A percentile compares a stretch with the other conserved stretches of the same genome.
Conservation (phyloP, 2,888 invertebrate species). For the Macrosoma leucophasiata region DNA sequence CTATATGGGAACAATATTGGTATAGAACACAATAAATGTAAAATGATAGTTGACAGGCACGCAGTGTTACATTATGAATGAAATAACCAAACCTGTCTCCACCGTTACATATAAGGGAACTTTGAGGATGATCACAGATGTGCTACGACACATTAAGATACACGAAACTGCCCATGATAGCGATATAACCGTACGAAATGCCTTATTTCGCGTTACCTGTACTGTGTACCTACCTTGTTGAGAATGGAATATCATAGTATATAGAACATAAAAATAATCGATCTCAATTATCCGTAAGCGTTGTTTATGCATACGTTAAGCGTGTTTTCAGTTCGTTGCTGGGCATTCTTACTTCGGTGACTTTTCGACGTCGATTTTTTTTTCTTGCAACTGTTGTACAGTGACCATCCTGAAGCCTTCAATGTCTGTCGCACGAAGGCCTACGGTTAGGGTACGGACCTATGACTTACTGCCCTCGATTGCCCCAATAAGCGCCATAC, state of each 20-base stretch:
- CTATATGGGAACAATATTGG: constrained; percentile 69
- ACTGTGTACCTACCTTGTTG: constrained; percentile 64
- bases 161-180: constrained; percentile 41
- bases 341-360: constrained; percentile 34
- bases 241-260: constrained; percentile 57
- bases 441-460: too few species aligned
- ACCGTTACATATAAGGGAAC: constrained; percentile 17
- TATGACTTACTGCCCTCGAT: too few species aligned
- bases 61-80: constrained; percentile 32
- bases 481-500: too few species aligned
- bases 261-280: constrained; percentile 64
- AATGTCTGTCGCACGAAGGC: constrained; percentile 33
- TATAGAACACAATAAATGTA: constrained; percentile 42
- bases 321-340: constrained; percentile 38
- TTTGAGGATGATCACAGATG: constrained; percentile 23
- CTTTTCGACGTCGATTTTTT: constrained; percentile 10
- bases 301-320: constrained; percentile 53
- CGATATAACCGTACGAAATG: constrained; percentile 50
- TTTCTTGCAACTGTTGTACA: constrained; percentile 35
- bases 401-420: constrained; percentile 46
- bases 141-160: constrained; percentile 16
- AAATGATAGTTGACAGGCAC: constrained; percentile 45
- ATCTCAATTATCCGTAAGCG: constrained; percentile 71
- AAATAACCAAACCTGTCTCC: constrained; percentile 38
- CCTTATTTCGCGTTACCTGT: constrained; percentile 73